phyloP scores from a whole-genome alignment of 2,113 vertebrate genomes.

The Fulica atra region DNA sequence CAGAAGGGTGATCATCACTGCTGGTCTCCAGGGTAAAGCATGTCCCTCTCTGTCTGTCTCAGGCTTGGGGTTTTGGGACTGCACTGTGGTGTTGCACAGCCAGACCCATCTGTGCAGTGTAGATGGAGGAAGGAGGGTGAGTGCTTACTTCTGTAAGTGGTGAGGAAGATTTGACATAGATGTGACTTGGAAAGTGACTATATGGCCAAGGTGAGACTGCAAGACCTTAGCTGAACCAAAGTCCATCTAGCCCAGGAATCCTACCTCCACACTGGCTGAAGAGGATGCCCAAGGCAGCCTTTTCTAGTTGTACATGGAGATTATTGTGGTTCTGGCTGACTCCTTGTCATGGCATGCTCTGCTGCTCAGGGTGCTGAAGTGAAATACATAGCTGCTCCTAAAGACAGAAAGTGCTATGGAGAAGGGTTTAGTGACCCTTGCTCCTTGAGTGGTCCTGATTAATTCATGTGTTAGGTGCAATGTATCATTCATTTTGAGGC shows the following conservation, averaged over 20 bases:
- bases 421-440: not conserved
- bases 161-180: not conserved
- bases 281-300: not conserved
- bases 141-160: not conserved
- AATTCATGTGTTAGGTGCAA: not conserved
- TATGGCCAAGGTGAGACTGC: not conserved
- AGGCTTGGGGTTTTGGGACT: not conserved
- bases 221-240: not conserved
- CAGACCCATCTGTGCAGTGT: not conserved
- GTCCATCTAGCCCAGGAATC: not conserved
- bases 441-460: not conserved
- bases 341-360: not conserved
- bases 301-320: not conserved
- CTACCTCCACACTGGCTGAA: not conserved
- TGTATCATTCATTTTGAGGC: not conserved
- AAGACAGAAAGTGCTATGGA: not conserved
- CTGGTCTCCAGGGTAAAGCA: not conserved
- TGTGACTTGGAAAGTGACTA: not conserved
- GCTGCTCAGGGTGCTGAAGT: not conserved
- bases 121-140: not conserved
- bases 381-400: not conserved
- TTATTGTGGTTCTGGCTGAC: not conserved
- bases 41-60: not conserved
- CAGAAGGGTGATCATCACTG: not conserved
- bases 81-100: not conserved